phyloP scores from a whole-genome alignment of 2,113 vertebrate genomes.

The Mustela nigripes region DNA sequence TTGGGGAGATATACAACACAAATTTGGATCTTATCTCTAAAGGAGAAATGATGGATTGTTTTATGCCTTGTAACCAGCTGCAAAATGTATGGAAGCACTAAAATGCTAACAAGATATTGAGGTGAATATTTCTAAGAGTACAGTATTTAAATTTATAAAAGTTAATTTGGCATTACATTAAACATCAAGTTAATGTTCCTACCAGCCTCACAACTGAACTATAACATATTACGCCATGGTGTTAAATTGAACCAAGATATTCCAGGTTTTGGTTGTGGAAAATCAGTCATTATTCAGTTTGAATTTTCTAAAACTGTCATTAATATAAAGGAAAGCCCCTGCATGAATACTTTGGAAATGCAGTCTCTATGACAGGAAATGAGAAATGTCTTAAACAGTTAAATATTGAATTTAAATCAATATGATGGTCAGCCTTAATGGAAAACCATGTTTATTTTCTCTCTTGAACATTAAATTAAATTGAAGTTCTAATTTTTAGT shows the following conservation, averaged over 20 bases:
- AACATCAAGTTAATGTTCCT: slow-evolving; percentile 63
- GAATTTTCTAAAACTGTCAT: slow-evolving; percentile 41
- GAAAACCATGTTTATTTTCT: slow-evolving; percentile 4
- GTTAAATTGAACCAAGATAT: slow-evolving; percentile 59
- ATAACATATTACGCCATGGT: slow-evolving; percentile 15
- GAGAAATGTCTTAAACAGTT: slow-evolving; percentile 20
- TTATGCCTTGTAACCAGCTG: slow-evolving; percentile 55
- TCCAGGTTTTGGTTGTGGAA: slow-evolving; percentile 53
- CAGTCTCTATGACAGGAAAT: background rate
- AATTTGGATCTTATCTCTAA: slow-evolving; percentile 50
- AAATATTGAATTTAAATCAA: slow-evolving; percentile 38
- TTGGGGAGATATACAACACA: background rate
- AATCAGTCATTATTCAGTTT: slow-evolving; percentile 50
- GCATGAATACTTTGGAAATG: background rate
- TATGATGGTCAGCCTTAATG: background rate
- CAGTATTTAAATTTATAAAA: slow-evolving; percentile 70
- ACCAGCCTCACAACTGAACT: slow-evolving; percentile 55
- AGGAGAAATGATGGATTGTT: slow-evolving; percentile 21
- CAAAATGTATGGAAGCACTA: slow-evolving; percentile 35
- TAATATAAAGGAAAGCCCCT: background rate
- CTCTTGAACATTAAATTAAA: slow-evolving; percentile 36
- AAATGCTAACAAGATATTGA: slow-evolving; percentile 60
- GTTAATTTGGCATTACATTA: slow-evolving; percentile 75
- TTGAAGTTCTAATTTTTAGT: slow-evolving; percentile 37
- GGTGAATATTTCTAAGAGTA: slow-evolving; percentile 54